A percentile compares a stretch with the other conserved stretches of the same genome.
These are phyloP conservation scores for Myiozetetes cayanensis DNA, from an alignment of 2,113 vertebrate genomes.

Conservation along the genomic window DNA sequence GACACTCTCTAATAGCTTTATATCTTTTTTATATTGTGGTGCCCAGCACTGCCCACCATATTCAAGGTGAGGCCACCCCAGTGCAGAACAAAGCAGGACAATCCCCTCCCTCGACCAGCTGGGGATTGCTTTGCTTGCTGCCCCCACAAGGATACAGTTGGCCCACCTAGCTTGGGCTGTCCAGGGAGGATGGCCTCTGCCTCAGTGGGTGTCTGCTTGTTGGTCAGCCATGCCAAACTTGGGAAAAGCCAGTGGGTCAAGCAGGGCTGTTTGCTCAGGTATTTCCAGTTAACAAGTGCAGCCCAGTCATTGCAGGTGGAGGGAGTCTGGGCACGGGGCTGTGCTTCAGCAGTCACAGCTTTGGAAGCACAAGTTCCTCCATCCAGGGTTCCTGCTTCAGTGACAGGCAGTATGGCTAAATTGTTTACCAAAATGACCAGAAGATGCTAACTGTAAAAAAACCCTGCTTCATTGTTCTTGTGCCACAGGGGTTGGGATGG, in stretches of 20 bases:
- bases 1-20: not conserved
- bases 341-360: not conserved
- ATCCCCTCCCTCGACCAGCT: not conserved
- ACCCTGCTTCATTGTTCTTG: accelerated
- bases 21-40: not conserved
- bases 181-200: no score
- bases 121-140: accelerated
- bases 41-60: not conserved
- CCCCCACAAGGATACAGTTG: accelerated
- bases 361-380: not conserved
- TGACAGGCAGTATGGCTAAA: no score
- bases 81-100: not conserved
- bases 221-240: not conserved
- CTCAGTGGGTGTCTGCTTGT: not conserved
- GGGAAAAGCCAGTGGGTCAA: not conserved
- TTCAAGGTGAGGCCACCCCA: accelerated
- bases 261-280: accelerated
- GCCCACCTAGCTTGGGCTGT: not conserved
- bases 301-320: not conserved
- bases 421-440: not conserved
- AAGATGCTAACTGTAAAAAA: not conserved
- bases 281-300: accelerated
- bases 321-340: accelerated
- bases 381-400: not conserved
- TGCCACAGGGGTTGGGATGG: not conserved